Evolutionary conservation across 1,140 invertebrate genomes (phyloP).

Genomic region (Helicoverpa zea): DNA sequence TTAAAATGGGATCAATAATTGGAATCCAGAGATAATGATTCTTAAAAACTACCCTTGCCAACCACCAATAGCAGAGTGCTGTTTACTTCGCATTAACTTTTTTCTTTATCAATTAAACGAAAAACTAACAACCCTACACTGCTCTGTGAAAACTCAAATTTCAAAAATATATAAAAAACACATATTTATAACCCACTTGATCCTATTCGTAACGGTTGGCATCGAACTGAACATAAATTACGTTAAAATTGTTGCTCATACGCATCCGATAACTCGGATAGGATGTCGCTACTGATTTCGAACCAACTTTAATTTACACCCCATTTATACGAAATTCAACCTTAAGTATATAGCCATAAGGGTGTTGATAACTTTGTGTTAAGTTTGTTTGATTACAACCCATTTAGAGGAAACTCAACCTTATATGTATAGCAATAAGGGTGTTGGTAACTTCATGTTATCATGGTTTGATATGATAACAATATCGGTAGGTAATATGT

Average conservation of each 20-base stretch:
- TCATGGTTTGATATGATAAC: slow-evolving; percentile 21
- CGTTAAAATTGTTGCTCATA: slow-evolving; percentile 63
- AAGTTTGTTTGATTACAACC: background rate
- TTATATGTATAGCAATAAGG: background rate
- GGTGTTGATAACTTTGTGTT: background rate
- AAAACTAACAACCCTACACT: background rate
- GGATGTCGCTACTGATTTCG: slow-evolving; percentile 66
- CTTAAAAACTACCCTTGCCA: too few relatives aligned
- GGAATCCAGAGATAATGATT: too few relatives aligned
- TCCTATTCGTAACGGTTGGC: slow-evolving; percentile 66
- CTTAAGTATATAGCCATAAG: background rate
- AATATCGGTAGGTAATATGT: slow-evolving; percentile 48
- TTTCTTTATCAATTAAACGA: too few relatives aligned
- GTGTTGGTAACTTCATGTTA: background rate
- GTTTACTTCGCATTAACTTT: too few relatives aligned
- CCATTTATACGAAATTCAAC: background rate
- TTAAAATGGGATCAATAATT: too few relatives aligned
- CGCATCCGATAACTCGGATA: slow-evolving; percentile 61
- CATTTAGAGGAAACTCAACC: background rate
- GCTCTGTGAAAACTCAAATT: background rate
- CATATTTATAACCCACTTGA: slow-evolving; percentile 66
- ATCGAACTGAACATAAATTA: slow-evolving; percentile 69
- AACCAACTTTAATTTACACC: slow-evolving; percentile 7
- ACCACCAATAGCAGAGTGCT: too few relatives aligned
- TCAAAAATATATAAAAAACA: slow-evolving; percentile 55